phyloP scores from a whole-genome alignment of 2,888 invertebrate genomes.

The Diarsia brunnea region DNA sequence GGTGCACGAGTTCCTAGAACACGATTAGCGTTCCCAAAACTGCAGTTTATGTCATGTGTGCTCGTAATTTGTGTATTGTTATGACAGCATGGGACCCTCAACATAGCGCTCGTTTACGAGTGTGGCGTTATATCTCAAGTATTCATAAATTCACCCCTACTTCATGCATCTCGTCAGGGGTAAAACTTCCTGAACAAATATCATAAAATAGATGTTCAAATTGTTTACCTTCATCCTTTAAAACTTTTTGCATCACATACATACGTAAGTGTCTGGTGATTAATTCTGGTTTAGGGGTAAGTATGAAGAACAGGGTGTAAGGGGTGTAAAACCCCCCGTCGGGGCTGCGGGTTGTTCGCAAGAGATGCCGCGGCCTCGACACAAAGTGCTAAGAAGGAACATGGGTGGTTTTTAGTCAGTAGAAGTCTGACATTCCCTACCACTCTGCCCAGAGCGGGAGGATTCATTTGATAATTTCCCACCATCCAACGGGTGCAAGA shows the following conservation, averaged over 20 bases:
- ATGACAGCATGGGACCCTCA: neutral
- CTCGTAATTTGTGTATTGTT: conserved; percentile 5
- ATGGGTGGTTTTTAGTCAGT: too few species aligned
- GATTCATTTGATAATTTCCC: too few species aligned
- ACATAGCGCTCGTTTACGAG: conserved; percentile 17
- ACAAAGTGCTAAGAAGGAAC: too few species aligned
- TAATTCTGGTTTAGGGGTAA: neutral
- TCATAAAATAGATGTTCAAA: conserved; percentile 22
- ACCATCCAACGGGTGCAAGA: too few species aligned
- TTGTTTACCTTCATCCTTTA: conserved; percentile 13
- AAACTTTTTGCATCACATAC: neutral
- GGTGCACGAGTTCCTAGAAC: neutral
- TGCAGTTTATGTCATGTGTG: neutral
- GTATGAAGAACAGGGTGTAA: neutral
- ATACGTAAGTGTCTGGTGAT: neutral
- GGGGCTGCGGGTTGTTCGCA: too few species aligned
- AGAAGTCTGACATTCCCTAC: too few species aligned
- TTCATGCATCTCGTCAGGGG: neutral
- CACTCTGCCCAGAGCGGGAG: too few species aligned
- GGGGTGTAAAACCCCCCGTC: too few species aligned
- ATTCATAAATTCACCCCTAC: conserved; percentile 49
- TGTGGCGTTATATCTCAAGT: conserved; percentile 11
- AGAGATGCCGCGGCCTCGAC: too few species aligned
- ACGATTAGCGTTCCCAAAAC: neutral
- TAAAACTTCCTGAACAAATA: conserved; percentile 24